A percentile compares a stretch with the other conserved stretches of the same genome.
These are phyloP conservation scores for Drymodes brunneopygia DNA, from an alignment of 2,113 vertebrate genomes.

Conservation along the genomic window DNA sequence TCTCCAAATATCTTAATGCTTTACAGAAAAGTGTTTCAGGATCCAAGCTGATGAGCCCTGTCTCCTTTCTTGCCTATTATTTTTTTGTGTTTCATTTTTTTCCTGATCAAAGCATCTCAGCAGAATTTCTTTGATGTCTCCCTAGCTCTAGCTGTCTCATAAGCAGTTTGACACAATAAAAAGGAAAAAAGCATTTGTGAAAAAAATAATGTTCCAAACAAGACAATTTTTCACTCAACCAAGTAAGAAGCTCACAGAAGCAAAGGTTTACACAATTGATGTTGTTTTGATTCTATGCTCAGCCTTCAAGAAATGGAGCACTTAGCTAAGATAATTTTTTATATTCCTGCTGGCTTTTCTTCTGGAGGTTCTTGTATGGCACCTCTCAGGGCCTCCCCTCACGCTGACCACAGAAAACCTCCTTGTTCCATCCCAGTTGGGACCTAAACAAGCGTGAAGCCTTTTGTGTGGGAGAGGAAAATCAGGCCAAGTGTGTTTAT, in stretches of 20 bases:
- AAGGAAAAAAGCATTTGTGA: not conserved
- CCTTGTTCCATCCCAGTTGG: not conserved
- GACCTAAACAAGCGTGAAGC: not conserved
- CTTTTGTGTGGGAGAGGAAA: not conserved
- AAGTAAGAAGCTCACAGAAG: not conserved
- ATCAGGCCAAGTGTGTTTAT: constrained; percentile 48
- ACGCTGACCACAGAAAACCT: not conserved
- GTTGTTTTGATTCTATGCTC: constrained; percentile 8
- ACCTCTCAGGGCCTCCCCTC: not conserved
- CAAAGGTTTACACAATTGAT: not conserved
- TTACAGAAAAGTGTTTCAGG: not conserved
- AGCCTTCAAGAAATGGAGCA: not conserved
- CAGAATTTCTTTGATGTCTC: constrained; percentile 26
- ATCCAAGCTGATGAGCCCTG: not conserved
- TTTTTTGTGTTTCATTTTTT: not conserved
- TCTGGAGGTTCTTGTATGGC: not conserved
- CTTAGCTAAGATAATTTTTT: not conserved
- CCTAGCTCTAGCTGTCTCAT: not conserved
- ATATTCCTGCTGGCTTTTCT: not conserved
- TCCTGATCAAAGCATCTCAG: not conserved
- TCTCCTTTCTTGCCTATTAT: not conserved
- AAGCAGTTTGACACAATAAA: not conserved
- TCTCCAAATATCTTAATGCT: not conserved
- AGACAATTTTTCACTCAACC: not conserved
- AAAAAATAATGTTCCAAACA: not conserved